Conservation (phyloP, 2,113 vertebrate genomes). For the Typhlomys cinereus region DNA sequence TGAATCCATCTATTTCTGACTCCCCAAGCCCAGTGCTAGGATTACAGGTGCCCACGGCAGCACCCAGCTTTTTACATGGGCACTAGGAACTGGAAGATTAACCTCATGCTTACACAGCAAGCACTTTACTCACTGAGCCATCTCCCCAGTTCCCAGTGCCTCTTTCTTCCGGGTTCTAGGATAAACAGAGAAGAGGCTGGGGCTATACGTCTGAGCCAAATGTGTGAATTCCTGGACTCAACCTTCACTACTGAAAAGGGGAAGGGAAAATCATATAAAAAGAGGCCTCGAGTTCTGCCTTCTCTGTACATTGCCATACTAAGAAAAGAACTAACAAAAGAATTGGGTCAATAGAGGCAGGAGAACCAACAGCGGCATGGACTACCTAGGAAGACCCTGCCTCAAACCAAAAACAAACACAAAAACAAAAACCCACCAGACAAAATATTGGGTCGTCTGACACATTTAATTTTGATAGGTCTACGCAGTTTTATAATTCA, state of each 20-base stretch:
- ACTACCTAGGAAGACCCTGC: not conserved
- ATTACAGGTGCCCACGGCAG: too few relatives aligned
- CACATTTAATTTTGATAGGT: not conserved
- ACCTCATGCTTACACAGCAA: too few relatives aligned
- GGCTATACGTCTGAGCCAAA: not conserved
- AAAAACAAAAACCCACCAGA: not conserved
- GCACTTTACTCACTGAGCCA: too few relatives aligned
- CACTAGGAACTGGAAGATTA: too few relatives aligned
- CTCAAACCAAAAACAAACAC: not conserved
- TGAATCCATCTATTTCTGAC: too few relatives aligned
- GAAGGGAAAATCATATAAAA: not conserved
- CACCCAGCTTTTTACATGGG: too few relatives aligned
- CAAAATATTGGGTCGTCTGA: not conserved
- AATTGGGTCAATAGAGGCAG: not conserved
- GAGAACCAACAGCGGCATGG: not conserved
- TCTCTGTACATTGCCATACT: not conserved
- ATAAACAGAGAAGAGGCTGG: too few relatives aligned
- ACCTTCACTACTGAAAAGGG: too few relatives aligned
- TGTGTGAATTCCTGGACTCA: not conserved
- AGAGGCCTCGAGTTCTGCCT: not conserved
- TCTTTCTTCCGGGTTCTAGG: too few relatives aligned
- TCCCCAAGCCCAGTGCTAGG: too few relatives aligned
- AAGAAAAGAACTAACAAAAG: not conserved
- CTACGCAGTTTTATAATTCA: not conserved
- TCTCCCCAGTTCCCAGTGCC: too few relatives aligned